Evolutionary conservation across 2,888 invertebrate genomes (phyloP).

Genomic region (Kryphioiulus occultus): DNA sequence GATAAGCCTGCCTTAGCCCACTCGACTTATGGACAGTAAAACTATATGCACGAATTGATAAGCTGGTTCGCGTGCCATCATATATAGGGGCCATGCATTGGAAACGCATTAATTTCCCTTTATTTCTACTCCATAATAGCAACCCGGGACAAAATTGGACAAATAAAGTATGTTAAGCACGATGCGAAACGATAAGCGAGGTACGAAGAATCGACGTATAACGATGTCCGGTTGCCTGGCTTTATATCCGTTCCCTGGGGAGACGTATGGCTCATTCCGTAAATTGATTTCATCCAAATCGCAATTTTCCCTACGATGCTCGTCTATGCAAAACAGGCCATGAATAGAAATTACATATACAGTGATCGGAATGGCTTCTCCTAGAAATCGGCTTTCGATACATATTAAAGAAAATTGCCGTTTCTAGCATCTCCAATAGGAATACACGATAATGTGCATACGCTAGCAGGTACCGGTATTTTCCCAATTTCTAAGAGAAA

Average conservation of each 20-base stretch:
- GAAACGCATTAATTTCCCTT: background rate
- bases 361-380: conserved; percentile 6
- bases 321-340: conserved; percentile 11
- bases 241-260: background rate
- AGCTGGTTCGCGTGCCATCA: background rate
- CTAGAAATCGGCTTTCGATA: background rate
- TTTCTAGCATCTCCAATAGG: background rate
- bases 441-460: background rate
- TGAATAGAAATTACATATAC: conserved; percentile 13
- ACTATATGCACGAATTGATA: too few species aligned
- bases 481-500: background rate
- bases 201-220: background rate
- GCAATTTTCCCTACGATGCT: background rate
- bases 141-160: background rate
- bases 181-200: background rate
- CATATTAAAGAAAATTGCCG: background rate
- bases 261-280: background rate
- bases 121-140: background rate
- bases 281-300: background rate
- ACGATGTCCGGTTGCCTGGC: background rate
- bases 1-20: too few species aligned
- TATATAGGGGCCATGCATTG: background rate
- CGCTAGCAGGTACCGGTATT: background rate
- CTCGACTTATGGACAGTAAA: background rate
- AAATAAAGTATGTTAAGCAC: background rate